These are phyloP conservation scores for Chaetorhynchus papuensis DNA, from an alignment of 2,113 vertebrate species.

Conservation along the genomic window DNA sequence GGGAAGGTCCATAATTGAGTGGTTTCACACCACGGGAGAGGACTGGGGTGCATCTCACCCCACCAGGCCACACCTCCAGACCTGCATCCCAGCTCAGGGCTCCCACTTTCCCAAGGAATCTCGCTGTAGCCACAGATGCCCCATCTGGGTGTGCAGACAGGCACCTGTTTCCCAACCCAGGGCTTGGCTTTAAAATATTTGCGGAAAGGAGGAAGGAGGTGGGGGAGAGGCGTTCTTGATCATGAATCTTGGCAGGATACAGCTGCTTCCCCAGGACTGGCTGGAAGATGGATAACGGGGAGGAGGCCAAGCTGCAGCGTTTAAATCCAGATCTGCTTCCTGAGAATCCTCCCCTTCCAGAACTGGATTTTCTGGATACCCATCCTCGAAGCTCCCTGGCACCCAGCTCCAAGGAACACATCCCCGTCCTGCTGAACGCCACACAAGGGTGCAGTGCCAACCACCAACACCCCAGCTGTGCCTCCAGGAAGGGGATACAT, in stretches of 20 bases:
- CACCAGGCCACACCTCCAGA: neutral
- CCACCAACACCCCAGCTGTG: neutral
- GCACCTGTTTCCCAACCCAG: neutral
- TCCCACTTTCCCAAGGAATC: neutral
- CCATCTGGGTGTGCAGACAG: neutral
- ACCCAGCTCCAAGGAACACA: neutral
- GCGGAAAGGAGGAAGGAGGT: slow-evolving; percentile 20
- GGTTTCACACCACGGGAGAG: neutral
- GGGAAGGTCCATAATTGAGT: neutral
- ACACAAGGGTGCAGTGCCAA: accelerated
- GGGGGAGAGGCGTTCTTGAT: neutral
- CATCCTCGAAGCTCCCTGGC: neutral
- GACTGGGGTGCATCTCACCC: neutral
- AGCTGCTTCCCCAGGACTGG: neutral
- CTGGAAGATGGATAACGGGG: neutral
- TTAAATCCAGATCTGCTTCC: neutral
- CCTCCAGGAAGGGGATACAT: accelerated
- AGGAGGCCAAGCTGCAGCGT: neutral
- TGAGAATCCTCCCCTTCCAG: neutral
- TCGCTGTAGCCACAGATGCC: accelerated
- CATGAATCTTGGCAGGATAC: slow-evolving; percentile 39
- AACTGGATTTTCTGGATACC: neutral
- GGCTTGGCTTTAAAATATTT: neutral
- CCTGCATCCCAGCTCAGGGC: neutral
- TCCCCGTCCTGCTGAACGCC: neutral